phyloP scores from a whole-genome alignment of 2,797 vertebrate genomes.

The Podarcis siculus region DNA sequence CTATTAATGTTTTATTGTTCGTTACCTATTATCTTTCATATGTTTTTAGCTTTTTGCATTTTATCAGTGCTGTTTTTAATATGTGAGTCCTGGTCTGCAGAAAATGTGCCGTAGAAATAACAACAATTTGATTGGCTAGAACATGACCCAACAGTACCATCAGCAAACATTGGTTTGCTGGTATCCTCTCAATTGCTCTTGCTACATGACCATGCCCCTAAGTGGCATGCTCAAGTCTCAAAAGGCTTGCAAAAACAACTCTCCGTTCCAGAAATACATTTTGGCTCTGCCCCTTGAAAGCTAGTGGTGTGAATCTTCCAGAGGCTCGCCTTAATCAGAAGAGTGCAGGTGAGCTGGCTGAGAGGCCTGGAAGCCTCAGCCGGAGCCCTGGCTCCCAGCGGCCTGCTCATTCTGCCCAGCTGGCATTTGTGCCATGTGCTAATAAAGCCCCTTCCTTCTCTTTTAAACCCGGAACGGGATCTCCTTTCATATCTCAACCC shows the following conservation, averaged over 20 bases:
- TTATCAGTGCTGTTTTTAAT: too few species aligned
- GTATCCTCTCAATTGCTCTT: rapidly evolving
- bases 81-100: too few species aligned
- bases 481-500: background rate
- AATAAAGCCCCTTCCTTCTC: background rate
- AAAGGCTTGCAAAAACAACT: background rate
- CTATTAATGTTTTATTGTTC: too few species aligned
- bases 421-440: background rate
- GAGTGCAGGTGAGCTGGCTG: background rate
- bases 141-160: too few species aligned
- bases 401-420: background rate
- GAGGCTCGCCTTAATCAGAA: background rate
- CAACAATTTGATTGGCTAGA: too few species aligned
- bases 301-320: background rate
- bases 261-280: background rate
- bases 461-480: background rate
- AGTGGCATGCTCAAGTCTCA: background rate
- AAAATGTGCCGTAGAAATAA: too few species aligned
- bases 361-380: too few species aligned
- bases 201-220: background rate
- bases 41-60: too few species aligned
- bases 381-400: too few species aligned
- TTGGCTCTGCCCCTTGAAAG: background rate
- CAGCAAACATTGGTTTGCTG: background rate
- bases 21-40: too few species aligned